Conservation (phyloP, 2,888 invertebrate genomes). For the Cerceris rybyensis region DNA sequence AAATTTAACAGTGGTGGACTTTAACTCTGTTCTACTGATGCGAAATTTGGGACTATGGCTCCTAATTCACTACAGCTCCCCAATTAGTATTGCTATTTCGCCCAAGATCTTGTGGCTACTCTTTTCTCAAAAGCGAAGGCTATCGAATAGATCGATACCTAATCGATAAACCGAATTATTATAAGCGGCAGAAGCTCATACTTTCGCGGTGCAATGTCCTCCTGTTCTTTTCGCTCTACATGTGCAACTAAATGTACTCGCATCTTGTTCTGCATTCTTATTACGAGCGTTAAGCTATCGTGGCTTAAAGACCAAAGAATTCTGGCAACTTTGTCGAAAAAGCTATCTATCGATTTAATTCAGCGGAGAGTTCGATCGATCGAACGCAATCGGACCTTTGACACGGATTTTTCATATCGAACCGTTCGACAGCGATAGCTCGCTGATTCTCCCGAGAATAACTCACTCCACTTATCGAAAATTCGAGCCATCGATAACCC, state of each 20-base stretch:
- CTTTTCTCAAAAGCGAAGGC: no score
- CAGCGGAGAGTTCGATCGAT: no score
- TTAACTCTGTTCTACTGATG: no score
- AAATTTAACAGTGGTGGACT: no score
- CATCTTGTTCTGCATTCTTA: slow-evolving; percentile 5
- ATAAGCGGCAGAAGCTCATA: background rate
- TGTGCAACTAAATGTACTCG: slow-evolving; percentile 23
- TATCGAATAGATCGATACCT: background rate
- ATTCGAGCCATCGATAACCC: slow-evolving; percentile 20
- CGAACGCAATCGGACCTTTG: no score
- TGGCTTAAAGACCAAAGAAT: slow-evolving; percentile 3
- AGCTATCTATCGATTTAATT: no score
- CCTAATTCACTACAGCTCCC: no score
- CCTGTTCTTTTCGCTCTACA: slow-evolving; percentile 26
- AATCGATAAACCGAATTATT: background rate
- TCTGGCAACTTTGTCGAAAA: no score
- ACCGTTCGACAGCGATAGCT: slow-evolving; percentile 26
- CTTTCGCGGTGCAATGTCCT: slow-evolving; percentile 23
- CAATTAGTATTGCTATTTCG: no score
- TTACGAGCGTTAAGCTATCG: background rate
- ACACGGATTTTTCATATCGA: background rate
- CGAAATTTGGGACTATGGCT: no score
- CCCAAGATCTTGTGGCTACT: no score
- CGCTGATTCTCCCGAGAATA: background rate
- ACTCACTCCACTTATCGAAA: slow-evolving; percentile 11